Conservation (phyloP, 2,797 vertebrate genomes). For the Siniperca undulata region DNA sequence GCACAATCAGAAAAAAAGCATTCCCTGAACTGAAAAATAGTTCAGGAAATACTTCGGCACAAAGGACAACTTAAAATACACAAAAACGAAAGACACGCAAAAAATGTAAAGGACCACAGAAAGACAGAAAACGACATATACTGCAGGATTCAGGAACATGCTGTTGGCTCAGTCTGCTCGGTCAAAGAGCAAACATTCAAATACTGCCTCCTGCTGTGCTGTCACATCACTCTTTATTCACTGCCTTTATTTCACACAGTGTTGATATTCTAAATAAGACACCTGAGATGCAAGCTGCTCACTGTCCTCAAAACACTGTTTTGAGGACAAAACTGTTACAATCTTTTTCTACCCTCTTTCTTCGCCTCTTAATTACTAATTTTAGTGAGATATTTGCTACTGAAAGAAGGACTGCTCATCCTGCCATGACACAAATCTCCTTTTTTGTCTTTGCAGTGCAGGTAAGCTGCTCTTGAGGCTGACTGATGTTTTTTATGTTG, state of each 20-base stretch:
- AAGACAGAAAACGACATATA: not conserved
- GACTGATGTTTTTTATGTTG: not conserved
- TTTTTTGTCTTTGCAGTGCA: not conserved
- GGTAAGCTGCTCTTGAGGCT: not conserved
- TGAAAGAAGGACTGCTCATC: not conserved
- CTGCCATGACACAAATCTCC: not conserved
- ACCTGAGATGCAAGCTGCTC: constrained; percentile 26
- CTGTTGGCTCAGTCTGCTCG: constrained; percentile 31
- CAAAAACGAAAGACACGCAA: not conserved
- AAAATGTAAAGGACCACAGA: not conserved
- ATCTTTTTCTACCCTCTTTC: not conserved
- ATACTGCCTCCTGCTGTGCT: constrained; percentile 40
- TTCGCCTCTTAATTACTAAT: not conserved
- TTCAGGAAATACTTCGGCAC: not conserved
- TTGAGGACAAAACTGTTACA: not conserved
- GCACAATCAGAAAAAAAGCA: constrained; percentile 7
- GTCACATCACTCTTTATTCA: constrained; percentile 37
- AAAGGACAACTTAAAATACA: not conserved
- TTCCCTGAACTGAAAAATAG: not conserved
- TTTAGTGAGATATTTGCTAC: not conserved
- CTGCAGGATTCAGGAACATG: constrained; percentile 8
- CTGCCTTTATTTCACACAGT: constrained; percentile 35
- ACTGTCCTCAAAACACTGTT: constrained; percentile 25
- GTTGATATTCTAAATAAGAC: constrained; percentile 44
- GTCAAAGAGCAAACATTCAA: constrained; percentile 40